Evolutionary conservation across 1,140 invertebrate genomes (phyloP).

Genomic region (Lepidurus packardi): DNA sequence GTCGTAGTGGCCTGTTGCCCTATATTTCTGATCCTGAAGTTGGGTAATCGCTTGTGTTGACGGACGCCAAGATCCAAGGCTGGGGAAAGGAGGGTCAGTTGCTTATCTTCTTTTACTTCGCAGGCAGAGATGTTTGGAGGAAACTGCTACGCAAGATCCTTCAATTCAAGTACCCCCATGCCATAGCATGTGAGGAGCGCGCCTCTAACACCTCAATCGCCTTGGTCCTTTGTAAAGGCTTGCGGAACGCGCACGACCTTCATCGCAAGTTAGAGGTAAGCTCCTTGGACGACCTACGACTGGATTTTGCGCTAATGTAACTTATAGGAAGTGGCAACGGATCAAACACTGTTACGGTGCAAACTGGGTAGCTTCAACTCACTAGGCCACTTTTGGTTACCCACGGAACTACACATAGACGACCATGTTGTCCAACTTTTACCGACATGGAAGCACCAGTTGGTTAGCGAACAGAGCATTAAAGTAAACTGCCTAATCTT

Average conservation of each 20-base stretch:
- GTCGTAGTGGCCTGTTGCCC: neutral
- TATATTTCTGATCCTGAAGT: neutral
- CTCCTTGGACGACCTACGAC: neutral
- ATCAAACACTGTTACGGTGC: neutral
- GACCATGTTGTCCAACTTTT: neutral
- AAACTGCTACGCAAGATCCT: neutral
- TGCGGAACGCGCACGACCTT: neutral
- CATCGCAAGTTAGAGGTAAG: neutral
- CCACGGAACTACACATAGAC: neutral
- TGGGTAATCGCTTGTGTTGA: neutral
- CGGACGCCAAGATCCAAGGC: neutral
- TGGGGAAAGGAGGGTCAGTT: neutral
- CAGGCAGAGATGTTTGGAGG: neutral
- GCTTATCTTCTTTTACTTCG: neutral
- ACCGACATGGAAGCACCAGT: slow-evolving; percentile 25
- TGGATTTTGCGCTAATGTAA: neutral
- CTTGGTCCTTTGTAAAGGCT: neutral
- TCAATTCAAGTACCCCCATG: neutral
- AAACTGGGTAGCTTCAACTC: neutral
- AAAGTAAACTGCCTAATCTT: neutral
- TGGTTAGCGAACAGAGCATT: slow-evolving; percentile 24
- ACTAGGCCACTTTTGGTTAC: neutral
- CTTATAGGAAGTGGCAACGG: neutral
- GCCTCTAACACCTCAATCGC: neutral
- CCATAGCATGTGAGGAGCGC: neutral